Evolutionary conservation across 2,797 vertebrate species (phyloP).

Genomic region (Balearica regulorum): DNA sequence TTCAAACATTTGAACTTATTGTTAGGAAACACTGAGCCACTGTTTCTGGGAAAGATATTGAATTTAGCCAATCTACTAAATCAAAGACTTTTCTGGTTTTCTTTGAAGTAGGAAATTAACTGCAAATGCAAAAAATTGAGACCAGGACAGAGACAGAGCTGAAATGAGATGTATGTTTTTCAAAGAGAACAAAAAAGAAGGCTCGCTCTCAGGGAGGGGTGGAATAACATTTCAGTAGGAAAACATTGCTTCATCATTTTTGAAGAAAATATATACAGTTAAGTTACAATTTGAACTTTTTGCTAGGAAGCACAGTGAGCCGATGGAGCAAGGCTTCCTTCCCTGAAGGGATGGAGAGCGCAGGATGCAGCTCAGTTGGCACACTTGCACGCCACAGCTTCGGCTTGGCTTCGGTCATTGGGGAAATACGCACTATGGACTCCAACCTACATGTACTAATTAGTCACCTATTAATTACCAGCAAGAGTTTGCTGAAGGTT

Average conservation of each 20-base stretch:
- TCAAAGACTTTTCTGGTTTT: conserved; percentile 20
- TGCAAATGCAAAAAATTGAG: conserved; percentile 23
- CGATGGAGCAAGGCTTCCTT: not conserved
- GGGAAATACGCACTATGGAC: not conserved
- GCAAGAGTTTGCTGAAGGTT: not conserved
- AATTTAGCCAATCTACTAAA: conserved; percentile 10
- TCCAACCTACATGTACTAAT: not conserved
- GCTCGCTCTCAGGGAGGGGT: not conserved
- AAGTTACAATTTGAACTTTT: not conserved
- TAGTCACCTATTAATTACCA: not conserved
- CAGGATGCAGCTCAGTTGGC: not conserved
- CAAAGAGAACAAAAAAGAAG: not conserved
- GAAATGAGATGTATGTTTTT: not conserved
- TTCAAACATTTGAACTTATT: not conserved
- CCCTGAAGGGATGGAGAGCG: not conserved
- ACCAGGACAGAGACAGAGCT: not conserved
- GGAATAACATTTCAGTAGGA: not conserved
- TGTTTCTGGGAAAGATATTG: conserved; percentile 48
- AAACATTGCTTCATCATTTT: not conserved
- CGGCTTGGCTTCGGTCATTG: not conserved
- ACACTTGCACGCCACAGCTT: rapidly evolving
- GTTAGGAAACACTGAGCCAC: conserved; percentile 14
- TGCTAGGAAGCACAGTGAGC: rapidly evolving
- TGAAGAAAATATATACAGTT: not conserved
- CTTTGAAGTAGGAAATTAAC: conserved; percentile 35